Conservation (phyloP, 2,113 vertebrate species). For the Neogobius melanostomus region DNA sequence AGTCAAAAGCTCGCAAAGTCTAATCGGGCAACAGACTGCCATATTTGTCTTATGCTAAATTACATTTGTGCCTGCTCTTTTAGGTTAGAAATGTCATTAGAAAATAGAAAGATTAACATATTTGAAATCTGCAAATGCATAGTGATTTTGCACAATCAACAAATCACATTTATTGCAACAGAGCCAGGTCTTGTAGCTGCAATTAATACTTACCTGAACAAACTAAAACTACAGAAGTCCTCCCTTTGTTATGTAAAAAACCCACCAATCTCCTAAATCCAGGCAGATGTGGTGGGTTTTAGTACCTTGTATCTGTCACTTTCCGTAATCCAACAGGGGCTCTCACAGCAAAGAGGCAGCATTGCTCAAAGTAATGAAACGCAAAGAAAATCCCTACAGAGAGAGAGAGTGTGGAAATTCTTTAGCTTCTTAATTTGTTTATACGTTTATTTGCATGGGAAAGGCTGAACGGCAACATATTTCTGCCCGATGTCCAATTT, state of each 20-base stretch:
- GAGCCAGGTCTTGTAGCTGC: neutral
- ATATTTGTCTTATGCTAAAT: no score
- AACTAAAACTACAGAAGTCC: constrained; percentile 23
- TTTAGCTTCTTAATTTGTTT: no score
- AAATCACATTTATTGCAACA: neutral
- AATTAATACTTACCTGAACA: constrained; percentile 51
- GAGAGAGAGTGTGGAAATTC: constrained; percentile 13
- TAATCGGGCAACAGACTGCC: no score
- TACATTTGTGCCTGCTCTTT: no score
- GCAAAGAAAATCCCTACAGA: constrained; percentile 1
- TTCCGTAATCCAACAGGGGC: constrained; percentile 41
- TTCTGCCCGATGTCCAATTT: no score
- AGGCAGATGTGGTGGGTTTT: constrained; percentile 62
- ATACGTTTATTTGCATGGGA: no score
- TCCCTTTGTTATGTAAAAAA: constrained; percentile 37
- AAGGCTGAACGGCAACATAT: no score
- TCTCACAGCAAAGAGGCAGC: constrained; percentile 8
- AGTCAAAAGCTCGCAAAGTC: no score
- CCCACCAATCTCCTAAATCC: constrained; percentile 50
- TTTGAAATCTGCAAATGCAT: neutral
- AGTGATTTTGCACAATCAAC: neutral
- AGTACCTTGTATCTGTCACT: constrained; percentile 54
- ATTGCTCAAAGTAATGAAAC: neutral
- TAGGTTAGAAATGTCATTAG: no score
- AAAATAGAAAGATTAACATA: no score